Percentiles rank a stretch among this genome's conserved stretches.
These are phyloP conservation scores for Erebia epiphron DNA, from an alignment of 2,888 invertebrate species.

Conservation along the genomic window DNA sequence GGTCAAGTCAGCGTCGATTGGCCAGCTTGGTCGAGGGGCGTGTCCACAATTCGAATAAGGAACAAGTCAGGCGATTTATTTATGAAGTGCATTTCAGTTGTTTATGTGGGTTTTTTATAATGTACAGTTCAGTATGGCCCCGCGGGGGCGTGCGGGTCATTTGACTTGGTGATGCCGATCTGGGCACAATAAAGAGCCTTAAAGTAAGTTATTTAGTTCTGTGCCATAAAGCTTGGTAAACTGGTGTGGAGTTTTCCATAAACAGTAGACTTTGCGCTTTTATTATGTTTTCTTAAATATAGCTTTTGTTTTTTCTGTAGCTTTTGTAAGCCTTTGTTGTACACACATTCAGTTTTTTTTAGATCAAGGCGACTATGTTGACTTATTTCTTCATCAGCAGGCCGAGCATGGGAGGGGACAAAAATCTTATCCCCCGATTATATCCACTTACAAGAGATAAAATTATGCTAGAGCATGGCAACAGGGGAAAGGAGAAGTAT, in stretches of 20 bases:
- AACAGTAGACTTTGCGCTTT: conserved; percentile 8
- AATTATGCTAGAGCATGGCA: no score
- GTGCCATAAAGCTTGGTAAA: conserved; percentile 10
- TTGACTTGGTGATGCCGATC: conserved; percentile 60
- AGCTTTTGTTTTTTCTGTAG: not conserved
- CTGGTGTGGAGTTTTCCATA: not conserved
- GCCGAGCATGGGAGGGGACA: no score
- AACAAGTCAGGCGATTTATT: conserved; percentile 70
- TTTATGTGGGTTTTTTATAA: conserved; percentile 48
- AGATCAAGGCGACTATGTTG: no score
- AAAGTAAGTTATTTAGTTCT: conserved; percentile 30
- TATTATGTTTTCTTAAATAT: not conserved
- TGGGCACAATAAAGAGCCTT: conserved; percentile 44
- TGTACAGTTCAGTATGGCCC: conserved; percentile 52
- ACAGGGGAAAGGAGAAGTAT: no score
- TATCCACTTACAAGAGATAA: no score
- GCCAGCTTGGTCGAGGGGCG: conserved; percentile 59
- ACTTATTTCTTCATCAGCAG: no score
- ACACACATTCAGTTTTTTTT: not conserved
- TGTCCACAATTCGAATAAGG: conserved; percentile 65
- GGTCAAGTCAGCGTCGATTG: conserved; percentile 58
- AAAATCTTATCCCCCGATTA: no score
- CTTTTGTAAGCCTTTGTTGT: not conserved
- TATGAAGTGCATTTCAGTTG: conserved; percentile 73
- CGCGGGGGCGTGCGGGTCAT: conserved; percentile 54